Percentiles rank a stretch among this genome's conserved stretches.
Conservation (phyloP, 92 coral and sea anemone genomes). For the Scolanthus callimorphus region DNA sequence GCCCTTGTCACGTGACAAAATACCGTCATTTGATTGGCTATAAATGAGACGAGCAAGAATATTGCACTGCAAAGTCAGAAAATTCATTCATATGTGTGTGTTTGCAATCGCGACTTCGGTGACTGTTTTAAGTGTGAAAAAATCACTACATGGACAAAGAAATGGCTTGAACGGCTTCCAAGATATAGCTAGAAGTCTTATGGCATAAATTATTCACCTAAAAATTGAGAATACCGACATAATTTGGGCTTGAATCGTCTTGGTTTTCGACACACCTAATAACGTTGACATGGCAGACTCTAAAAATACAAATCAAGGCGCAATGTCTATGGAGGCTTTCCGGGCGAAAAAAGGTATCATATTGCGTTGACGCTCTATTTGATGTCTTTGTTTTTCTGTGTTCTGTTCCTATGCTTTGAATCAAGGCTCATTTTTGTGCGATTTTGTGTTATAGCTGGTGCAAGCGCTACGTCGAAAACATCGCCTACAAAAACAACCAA, state of each 20-base stretch:
- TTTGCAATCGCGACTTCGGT: conserved; percentile 1
- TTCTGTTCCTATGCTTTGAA: neutral
- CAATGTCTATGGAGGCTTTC: conserved; percentile 65
- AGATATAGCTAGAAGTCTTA: conserved; percentile 22
- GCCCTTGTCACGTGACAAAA: conserved; percentile 47
- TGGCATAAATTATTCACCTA: conserved; percentile 45
- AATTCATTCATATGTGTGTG: conserved; percentile 49
- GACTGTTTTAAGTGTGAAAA: conserved; percentile 54
- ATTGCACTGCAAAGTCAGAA: conserved; percentile 31
- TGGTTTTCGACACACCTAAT: conserved; percentile 77
- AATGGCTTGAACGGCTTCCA: conserved; percentile 40
- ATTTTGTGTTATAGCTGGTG: conserved; percentile 1
- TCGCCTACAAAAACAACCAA: conserved; percentile 14
- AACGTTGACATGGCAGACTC: conserved; percentile 66
- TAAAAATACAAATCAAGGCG: conserved; percentile 47
- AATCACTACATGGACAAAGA: conserved; percentile 41
- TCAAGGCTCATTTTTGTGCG: neutral
- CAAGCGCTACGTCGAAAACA: conserved; percentile 26
- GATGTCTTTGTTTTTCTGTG: neutral
- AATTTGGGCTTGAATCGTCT: conserved; percentile 12
- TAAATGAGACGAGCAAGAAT: conserved; percentile 26
- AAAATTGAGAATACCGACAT: conserved; percentile 11
- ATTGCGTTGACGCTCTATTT: neutral
- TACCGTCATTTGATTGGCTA: conserved; percentile 50
- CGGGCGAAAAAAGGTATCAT: conserved; percentile 76